These are phyloP conservation scores for Daubentonia madagascariensis DNA, from an alignment of 2,113 vertebrate genomes.

Conservation along the genomic window DNA sequence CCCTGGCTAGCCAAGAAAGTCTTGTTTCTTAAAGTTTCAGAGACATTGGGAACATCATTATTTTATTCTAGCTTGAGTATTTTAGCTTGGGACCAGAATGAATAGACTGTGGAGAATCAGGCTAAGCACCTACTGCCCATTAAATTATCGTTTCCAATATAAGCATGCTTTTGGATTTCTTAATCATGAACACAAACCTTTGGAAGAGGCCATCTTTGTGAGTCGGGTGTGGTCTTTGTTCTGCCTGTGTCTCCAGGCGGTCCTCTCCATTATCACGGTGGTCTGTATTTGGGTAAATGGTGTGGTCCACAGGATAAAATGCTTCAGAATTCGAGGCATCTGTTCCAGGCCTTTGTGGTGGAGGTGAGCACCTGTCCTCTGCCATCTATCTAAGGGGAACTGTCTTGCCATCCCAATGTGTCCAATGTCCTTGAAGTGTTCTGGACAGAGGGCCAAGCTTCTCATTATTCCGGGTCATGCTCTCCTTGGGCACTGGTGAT, in stretches of 20 bases:
- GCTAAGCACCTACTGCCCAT: neutral
- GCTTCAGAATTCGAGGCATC: neutral
- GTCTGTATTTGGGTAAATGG: neutral
- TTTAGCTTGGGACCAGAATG: neutral
- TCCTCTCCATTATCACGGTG: neutral
- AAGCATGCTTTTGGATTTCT: neutral
- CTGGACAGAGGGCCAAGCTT: neutral
- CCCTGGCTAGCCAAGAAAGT: neutral
- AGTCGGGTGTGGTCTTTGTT: neutral
- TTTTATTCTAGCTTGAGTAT: neutral
- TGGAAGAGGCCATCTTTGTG: neutral
- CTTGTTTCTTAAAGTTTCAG: neutral
- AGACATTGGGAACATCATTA: neutral
- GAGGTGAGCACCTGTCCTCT: neutral
- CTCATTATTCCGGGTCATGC: rapidly evolving
- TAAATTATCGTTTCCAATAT: neutral
- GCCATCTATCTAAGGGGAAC: neutral
- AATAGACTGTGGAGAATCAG: neutral
- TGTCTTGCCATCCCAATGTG: neutral
- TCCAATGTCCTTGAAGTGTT: neutral
- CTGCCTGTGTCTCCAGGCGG: neutral
- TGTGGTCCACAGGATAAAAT: neutral
- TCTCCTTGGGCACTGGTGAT: neutral
- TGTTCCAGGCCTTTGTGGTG: neutral
- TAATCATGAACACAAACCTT: neutral